Base-by-base conservation (phyloP, 2,797 vertebrate species). In the Liasis olivaceus region DNA sequence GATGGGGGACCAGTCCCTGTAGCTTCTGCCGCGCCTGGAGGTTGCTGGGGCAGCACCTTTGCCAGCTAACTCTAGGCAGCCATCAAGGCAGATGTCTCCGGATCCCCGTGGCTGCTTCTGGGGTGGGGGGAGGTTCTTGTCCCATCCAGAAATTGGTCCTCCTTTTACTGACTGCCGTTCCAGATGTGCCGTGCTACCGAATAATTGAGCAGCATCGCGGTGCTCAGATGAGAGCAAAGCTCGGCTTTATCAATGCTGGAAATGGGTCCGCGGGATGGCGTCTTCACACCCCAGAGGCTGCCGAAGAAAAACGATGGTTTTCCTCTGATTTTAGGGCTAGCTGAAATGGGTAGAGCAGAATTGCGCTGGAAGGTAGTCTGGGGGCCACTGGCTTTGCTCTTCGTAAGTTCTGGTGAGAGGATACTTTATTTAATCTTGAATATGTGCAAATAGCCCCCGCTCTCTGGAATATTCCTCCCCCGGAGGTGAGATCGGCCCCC, bases 381-480 rank as follows among this genome's bases (percentile, higher is more conserved):
- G 9, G 54, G 36, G 22, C 42, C 56, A 1, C n/a, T 94, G 86
- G 89, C 17, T 1, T 60, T 92, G 89, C 20, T 88, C 60, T 51
- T 90, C 4, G 12, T 86, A 20, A 85, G 3, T 66, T 56, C 89
- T 62, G 93, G 93, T 94, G 85, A 90, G 93, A 84, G 54, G 17
- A 36, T 60, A 6, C 8, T 66, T 66, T 28, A 9, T 28, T 42
- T 72, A 22, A 72, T 4, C 22, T 58, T 69, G 13, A 66, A 9
- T 69, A 86, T 69, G 14, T n/a, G 36, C 0, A 13, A 42, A 42
- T 42, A 42, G 42, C 42, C 42, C 42, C 42, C 42, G 42, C 42
- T 42, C 42, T 42, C 42, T 42, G 42, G 42, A 42, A 42, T 42
- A 42, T 42, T 42, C 42, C 42, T 1, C 42, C 42, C 42, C 42